Evolutionary conservation across 2,797 vertebrate genomes (phyloP).

Genomic region (Pteronotus mesoamericanus): DNA sequence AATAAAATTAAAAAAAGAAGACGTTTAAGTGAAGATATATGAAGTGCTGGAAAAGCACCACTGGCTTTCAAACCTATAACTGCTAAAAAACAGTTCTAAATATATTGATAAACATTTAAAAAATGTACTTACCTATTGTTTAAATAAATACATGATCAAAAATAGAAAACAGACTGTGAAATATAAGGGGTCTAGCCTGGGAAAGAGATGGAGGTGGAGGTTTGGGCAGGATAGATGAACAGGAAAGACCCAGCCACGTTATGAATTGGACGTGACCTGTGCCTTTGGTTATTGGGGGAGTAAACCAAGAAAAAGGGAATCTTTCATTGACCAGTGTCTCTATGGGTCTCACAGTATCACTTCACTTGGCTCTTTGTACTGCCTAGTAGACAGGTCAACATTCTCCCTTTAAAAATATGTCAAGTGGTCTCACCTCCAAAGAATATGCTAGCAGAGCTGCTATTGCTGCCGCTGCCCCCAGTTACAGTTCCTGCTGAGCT

Average conservation of each 20-base stretch:
- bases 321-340: background rate
- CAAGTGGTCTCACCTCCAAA: background rate
- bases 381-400: background rate
- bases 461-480: background rate
- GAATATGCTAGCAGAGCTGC: background rate
- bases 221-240: rapidly evolving
- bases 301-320: background rate
- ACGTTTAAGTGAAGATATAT: background rate
- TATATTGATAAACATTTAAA: constrained; percentile 20
- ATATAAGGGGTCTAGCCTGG: no score
- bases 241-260: background rate
- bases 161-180: background rate
- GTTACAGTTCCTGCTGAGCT: background rate
- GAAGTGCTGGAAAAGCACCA: background rate
- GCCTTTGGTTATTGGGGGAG: background rate
- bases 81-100: background rate
- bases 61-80: constrained; percentile 36
- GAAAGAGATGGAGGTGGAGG: background rate
- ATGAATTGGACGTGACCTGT: background rate
- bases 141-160: constrained; percentile 54
- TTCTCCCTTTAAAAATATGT: background rate
- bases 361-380: background rate
- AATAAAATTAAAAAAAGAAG: background rate
- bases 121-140: constrained; percentile 54
- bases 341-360: background rate